Conservation (phyloP, 2,888 invertebrate genomes). For the Exephanes ischioxanthus region DNA sequence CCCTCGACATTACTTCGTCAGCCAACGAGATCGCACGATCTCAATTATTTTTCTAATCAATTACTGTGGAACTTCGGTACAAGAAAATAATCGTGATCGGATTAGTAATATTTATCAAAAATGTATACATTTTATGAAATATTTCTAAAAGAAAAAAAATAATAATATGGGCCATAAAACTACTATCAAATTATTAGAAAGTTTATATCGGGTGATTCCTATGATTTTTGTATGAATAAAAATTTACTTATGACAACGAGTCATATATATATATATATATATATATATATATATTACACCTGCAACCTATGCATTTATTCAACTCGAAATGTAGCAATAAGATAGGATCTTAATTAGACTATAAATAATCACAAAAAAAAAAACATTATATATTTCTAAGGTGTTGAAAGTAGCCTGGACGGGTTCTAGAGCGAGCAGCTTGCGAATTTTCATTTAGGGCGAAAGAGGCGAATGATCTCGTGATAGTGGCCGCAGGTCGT, state of each 20-base stretch:
- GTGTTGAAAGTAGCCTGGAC: conserved; percentile 10
- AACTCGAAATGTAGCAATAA: neutral
- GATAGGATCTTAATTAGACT: conserved; percentile 1
- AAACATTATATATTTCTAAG: neutral
- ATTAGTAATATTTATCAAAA: neutral
- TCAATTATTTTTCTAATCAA: conserved; percentile 15
- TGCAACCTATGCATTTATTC: neutral
- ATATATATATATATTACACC: neutral
- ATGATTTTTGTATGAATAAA: conserved; percentile 15
- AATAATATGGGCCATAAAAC: conserved; percentile 6
- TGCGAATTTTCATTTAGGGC: conserved; percentile 1
- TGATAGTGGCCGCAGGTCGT: neutral
- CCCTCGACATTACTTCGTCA: neutral
- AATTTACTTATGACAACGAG: neutral
- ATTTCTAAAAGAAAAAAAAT: neutral
- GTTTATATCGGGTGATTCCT: conserved; percentile 28
- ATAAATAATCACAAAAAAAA: conserved; percentile 19
- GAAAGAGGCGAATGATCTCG: neutral
- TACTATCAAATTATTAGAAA: conserved; percentile 16
- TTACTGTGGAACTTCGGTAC: neutral
- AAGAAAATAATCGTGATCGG: conserved; percentile 15
- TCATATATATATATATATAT: neutral
- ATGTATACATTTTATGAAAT: neutral
- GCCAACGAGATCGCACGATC: neutral
- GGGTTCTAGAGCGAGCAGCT: neutral